phyloP scores from a whole-genome alignment of 2,888 invertebrate genomes.

The Timandra comae region DNA sequence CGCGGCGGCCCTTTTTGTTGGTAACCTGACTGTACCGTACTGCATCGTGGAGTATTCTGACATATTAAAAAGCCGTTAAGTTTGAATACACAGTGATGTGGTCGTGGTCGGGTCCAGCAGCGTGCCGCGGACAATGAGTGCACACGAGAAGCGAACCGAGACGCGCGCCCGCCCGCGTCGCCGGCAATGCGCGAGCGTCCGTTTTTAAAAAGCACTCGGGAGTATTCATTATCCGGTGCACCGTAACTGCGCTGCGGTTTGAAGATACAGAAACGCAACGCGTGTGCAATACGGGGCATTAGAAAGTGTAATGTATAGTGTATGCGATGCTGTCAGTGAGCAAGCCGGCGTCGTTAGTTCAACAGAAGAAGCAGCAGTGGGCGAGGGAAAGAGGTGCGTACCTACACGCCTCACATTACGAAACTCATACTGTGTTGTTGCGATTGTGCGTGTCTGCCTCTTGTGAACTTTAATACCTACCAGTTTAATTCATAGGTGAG shows the following conservation, averaged over 20 bases:
- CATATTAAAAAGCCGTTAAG: too few species aligned
- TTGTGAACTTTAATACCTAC: conserved; percentile 1
- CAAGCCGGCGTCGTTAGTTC: conserved; percentile 81
- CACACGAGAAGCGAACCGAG: conserved; percentile 63
- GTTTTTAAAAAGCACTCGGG: conserved; percentile 57
- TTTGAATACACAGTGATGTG: too few species aligned
- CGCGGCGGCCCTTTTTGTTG: too few species aligned
- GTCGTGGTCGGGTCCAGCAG: conserved; percentile 39
- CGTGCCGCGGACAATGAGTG: conserved; percentile 60
- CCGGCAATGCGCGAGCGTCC: conserved; percentile 55
- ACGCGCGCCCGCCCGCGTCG: conserved; percentile 43
- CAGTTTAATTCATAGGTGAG: conserved; percentile 1
- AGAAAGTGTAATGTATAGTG: conserved; percentile 71
- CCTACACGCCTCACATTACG: conserved; percentile 13
- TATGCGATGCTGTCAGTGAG: conserved; percentile 72
- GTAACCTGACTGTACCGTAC: too few species aligned
- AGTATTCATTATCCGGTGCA: conserved; percentile 67
- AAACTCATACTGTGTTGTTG: conserved; percentile 13
- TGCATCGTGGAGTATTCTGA: too few species aligned
- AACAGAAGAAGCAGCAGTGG: conserved; percentile 95
- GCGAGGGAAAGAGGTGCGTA: conserved; percentile 91
- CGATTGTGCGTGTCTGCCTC: conserved; percentile 9
- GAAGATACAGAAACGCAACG: conserved; percentile 57
- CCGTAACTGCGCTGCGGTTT: conserved; percentile 58
- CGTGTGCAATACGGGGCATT: conserved; percentile 65